A percentile compares a stretch with the other conserved stretches of the same genome.
Conservation (phyloP, 2,113 vertebrate genomes). For the Micronycteris hirsuta region DNA sequence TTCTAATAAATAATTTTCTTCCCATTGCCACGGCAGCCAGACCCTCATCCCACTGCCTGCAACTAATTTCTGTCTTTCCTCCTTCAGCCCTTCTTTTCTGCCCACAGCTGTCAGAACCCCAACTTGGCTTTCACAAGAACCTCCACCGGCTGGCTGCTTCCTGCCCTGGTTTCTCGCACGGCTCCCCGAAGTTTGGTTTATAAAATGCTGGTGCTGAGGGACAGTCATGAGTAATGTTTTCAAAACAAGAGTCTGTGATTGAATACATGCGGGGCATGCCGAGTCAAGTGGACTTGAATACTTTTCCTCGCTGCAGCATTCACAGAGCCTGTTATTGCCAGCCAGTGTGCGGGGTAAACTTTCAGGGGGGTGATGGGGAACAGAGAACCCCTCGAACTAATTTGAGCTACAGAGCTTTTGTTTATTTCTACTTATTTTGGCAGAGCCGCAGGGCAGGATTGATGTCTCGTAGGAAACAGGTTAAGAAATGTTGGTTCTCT, state of each 20-base stretch:
- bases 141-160: not conserved
- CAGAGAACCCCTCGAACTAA: not conserved
- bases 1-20: conserved; percentile 51
- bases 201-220: not conserved
- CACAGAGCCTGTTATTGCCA: not conserved
- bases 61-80: not conserved
- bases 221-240: conserved; percentile 48
- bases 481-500: conserved; percentile 47
- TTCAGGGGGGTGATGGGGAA: not conserved
- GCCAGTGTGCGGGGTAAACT: not conserved
- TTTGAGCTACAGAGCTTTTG: not conserved
- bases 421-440: conserved; percentile 56
- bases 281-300: not conserved
- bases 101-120: not conserved
- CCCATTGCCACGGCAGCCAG: not conserved
- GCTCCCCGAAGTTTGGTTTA: conserved; percentile 33
- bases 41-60: not conserved
- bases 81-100: not conserved
- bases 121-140: not conserved
- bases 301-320: not conserved
- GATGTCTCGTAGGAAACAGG: conserved; percentile 52
- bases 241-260: conserved; percentile 7
- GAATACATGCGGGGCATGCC: not conserved
- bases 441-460: conserved; percentile 36
- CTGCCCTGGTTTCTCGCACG: not conserved